Evolutionary conservation across 2,113 vertebrate species (phyloP), one percentile per base, ranked within the genome.

Genomic region (Phaethornis superciliosus): DNA sequence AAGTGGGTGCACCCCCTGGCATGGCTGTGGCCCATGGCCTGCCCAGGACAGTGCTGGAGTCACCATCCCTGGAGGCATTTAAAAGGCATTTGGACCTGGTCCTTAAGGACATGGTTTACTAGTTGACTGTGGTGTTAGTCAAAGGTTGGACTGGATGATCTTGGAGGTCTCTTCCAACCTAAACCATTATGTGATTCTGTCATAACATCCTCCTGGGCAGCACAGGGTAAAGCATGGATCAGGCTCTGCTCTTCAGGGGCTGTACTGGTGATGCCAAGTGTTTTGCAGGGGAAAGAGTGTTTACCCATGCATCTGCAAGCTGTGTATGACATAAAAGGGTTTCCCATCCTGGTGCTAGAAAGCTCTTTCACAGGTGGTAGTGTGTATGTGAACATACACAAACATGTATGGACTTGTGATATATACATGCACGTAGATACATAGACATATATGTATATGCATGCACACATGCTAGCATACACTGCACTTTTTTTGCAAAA

Each of bases 351-450:
- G 11, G 6, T 42, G 6, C 55, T 62, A 77, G 89, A 89, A 94
- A 81, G 47, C 77, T 79, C 71, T 70, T 69, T 81, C 84, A 28
- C 52, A 74, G n/a, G 63, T 83, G 33, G 26, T 59, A 52, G 30
- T 10, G 28, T 37, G 20, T 63, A 30, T 65, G n/a, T 1, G 6
- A 72, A 56, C 27, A 18, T 10, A n/a, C 5, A 3, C 17, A 5
- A 27, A 22, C 46, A 88, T n/a, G 21, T 49, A 14, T 4, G 6
- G 51, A 4, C 37, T 3, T 19, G 21, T 33, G 80, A 52, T 79
- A 79, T 62, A 23, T 59, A 6, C 1, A 5, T 22, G 26, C n/a
- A 30, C 1, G 0, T 42, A 2, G 24, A 37, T 37, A 17, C 0
- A 2, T 4, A 55, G 30, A 21, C 2, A 3, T 75, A 15, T 9